A percentile compares a stretch with the other conserved stretches of the same genome.
Conservation (phyloP, 2,113 vertebrate species). For the Lutjanus erythropterus region DNA sequence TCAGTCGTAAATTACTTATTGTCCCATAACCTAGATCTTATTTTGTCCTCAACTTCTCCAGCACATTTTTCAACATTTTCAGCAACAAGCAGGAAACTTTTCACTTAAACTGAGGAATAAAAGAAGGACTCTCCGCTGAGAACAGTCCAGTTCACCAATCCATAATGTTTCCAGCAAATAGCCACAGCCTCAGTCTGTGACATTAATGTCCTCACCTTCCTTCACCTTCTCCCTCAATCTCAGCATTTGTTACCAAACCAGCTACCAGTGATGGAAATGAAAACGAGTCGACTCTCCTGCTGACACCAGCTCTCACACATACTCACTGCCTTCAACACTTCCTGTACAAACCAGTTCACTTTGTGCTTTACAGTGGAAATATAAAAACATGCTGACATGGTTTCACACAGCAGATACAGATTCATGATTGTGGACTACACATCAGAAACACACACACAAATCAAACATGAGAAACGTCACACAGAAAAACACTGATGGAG, state of each 20-base stretch:
- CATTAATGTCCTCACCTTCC: too few relatives aligned
- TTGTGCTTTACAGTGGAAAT: not conserved
- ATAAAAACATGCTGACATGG: not conserved
- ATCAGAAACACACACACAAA: slow-evolving; percentile 14
- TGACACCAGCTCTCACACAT: not conserved
- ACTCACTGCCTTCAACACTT: not conserved
- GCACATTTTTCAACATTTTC: not conserved
- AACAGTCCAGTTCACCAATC: too few relatives aligned
- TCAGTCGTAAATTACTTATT: not conserved
- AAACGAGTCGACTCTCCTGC: not conserved
- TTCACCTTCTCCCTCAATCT: not conserved
- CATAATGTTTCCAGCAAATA: too few relatives aligned
- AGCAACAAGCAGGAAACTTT: not conserved
- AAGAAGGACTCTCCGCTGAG: too few relatives aligned
- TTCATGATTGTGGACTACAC: not conserved
- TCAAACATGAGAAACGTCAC: slow-evolving; percentile 2
- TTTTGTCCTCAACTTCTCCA: not conserved
- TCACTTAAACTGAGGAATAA: not conserved
- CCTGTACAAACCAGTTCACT: not conserved
- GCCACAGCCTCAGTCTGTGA: not conserved
- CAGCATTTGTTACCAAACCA: not conserved
- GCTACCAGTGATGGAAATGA: not conserved
- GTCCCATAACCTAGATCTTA: not conserved
- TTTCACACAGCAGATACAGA: not conserved
- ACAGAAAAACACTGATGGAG: not conserved